Conservation (phyloP, 2,888 invertebrate species). For the Zhengitettix transpicula region DNA sequence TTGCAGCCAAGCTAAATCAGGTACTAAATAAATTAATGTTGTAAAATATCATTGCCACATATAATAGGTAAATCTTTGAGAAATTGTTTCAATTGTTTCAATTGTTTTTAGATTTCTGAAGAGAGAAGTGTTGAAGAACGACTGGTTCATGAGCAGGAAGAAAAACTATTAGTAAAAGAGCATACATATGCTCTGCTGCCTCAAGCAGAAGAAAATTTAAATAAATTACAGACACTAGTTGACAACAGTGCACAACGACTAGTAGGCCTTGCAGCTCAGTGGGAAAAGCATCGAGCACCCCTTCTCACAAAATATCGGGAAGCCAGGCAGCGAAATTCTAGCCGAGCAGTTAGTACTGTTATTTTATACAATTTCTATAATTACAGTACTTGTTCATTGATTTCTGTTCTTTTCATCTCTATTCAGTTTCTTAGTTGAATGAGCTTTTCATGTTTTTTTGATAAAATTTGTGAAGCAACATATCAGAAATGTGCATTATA, state of each 20-base stretch:
- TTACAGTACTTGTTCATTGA: no score
- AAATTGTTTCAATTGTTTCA: no score
- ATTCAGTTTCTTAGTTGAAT: no score
- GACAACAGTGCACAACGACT: constrained; percentile 44
- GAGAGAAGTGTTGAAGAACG: constrained; percentile 22
- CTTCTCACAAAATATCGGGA: constrained; percentile 40
- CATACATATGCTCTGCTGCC: constrained; percentile 46
- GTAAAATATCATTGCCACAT: background rate
- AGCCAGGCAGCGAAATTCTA: constrained; percentile 22
- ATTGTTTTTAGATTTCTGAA: constrained; percentile 8
- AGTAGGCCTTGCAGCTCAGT: constrained; percentile 46
- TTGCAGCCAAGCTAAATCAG: constrained; percentile 20
- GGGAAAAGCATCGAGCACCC: constrained; percentile 54
- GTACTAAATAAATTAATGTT: constrained; percentile 6
- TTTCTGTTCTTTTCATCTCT: background rate
- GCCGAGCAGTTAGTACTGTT: constrained; percentile 29
- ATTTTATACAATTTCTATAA: no score
- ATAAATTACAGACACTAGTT: constrained; percentile 38
- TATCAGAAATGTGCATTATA: no score
- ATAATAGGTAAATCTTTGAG: background rate
- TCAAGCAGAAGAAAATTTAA: constrained; percentile 41
- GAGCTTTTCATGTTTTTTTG: no score
- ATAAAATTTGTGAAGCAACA: no score
- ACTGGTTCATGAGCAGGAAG: constrained; percentile 17
- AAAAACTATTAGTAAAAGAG: constrained; percentile 8